Base-by-base conservation (phyloP, 2,888 invertebrate species). In the Bembecia ichneumoniformis region DNA sequence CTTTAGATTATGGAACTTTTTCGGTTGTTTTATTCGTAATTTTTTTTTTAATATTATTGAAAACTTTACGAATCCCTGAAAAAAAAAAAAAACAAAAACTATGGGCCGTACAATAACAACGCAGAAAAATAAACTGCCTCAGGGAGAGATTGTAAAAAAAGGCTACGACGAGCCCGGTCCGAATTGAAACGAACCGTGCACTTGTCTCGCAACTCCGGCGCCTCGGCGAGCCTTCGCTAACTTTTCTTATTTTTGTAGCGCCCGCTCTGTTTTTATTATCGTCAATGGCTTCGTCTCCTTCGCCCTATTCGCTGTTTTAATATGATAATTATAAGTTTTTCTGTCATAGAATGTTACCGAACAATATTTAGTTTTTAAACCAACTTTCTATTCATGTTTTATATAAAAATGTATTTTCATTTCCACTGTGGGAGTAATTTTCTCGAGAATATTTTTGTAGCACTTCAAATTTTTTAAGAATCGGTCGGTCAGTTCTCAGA, bases 221-320 rank as follows among this genome's bases (percentile, higher is more conserved):
- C 74, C 78, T 72, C 68, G 73, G 77, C 65, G 74, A 71, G 66
- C 68, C 65, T 59, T 63, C 63, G 64, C 73, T 74, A 81, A 78
- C 78, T 81, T 82, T 80, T 81, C 79, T 81, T 82, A 77, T 81
- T 80, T 76, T 77, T 75, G 74, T 74, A 75, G 68, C 68, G 66
- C 66, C 63, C 61, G 64, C 68, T 69, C 70, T 76, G 72, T 75
- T 79, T 76, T 78, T 78, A 76, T 75, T 74, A 71, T 71, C 58
- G 66, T 59, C 64, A 75, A 77, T 68, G 64, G 67, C 68, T 68
- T 69, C 61, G 66, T 64, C 64, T 65, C 63, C 65, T 64, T 55
- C 62, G 60, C 65, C 62, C 62, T 59, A 54, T 61, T 60, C 35
- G 43, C 36, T 40, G 3, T 40, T 40, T 40, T 40, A 40, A 14